Base-by-base conservation (phyloP, 1,140 invertebrate species). In the Pseudomyrmex sp. region DNA sequence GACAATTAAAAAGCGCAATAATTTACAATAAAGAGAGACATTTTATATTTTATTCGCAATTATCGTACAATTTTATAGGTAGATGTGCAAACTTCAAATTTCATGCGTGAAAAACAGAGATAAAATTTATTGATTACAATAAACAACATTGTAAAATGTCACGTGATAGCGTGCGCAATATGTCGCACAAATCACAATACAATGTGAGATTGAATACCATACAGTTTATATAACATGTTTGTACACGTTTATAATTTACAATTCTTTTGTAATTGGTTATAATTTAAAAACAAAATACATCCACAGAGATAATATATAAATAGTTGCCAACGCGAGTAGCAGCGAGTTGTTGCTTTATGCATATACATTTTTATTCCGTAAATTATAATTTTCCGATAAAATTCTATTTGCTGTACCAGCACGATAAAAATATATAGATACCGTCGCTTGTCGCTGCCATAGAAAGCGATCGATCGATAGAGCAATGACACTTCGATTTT, bases 301-400 rank as follows among this genome's bases (percentile, higher is more conserved):
- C 13, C 48, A 8, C 1, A 23, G 35, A 23, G 69, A 35, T 35
- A 35, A 35, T 35, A 0, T 35, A 79, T 79, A 69, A 79, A 79
- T 79, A 79, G 48, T 68, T 54, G 1, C 18, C 35, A 58, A n/a
- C 15, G 1, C 8, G 46, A 9, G 5, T 4, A 26, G 18, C 18
- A 23, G 9, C 18, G 13, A n/a, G 18, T 56, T 52, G 15, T 79
- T 69, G 58, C 58, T 26, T 66, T 69, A 69, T 35, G 35, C 5
- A 35, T 7, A 35, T 35, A 35, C 13, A 58, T 69, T 69, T 79
- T 79, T 35, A 69, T 58, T 48, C 63, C n/a, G 69, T 56, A 46
- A 69, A 79, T 79, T 79, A 35, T 35, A 79, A 79, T 79, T 79
- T 69, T 79, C 75, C 75, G 20, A 79, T 79, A 79, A 79, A 79